Evolutionary conservation across 2,797 vertebrate genomes (phyloP), one percentile per base, ranked within the genome.

Genomic region (Lepus oiostolus): DNA sequence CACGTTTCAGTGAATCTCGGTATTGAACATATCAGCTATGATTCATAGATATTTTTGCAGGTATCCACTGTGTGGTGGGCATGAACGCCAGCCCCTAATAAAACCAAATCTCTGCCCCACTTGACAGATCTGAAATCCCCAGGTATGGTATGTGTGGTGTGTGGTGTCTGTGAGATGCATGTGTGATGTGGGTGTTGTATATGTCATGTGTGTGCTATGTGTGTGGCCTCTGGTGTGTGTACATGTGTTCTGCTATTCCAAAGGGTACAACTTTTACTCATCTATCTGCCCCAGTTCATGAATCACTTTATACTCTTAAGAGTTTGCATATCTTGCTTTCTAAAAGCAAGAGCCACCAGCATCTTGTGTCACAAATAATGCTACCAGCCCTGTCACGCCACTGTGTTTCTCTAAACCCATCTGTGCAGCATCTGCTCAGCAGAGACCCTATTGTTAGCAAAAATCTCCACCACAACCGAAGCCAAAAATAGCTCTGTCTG

Each of bases 151-250:
- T 30, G 32, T 65, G 52, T 70, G 74, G 68, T 22, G 35, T 21
- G 54, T 11, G 21, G 26, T 30, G 26, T 21, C 11, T 0, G 10
- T 24, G 22, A 4, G 28, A 10, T 4, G 9, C 10, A 4, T 0
- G 3, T 8, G 30, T 28, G 32, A 7, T 30, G 17, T 7, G 17
- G 0, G 2, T 26, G 30, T 3, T 8, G 2, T 7, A 2, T 17
- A 16, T 9, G 32, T n/a, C 8, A 7, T 50, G 14, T 75, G 19
- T 65, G 6, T 68, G 3, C 54, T 58, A 4, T n/a, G 32, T 54
- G n/a, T 65, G 26, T 75, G 71, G 54, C 54, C 54, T 17, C 3
- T 26, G 24, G 28, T 60, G 65, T 47, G 52, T 70, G 16, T 52
- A 28, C n/a, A 26, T 58, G 7, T 32, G 16, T 24, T 75, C 35